These are phyloP conservation scores for Odontothrips loti DNA, from an alignment of 2,888 invertebrate genomes.

Conservation along the genomic window DNA sequence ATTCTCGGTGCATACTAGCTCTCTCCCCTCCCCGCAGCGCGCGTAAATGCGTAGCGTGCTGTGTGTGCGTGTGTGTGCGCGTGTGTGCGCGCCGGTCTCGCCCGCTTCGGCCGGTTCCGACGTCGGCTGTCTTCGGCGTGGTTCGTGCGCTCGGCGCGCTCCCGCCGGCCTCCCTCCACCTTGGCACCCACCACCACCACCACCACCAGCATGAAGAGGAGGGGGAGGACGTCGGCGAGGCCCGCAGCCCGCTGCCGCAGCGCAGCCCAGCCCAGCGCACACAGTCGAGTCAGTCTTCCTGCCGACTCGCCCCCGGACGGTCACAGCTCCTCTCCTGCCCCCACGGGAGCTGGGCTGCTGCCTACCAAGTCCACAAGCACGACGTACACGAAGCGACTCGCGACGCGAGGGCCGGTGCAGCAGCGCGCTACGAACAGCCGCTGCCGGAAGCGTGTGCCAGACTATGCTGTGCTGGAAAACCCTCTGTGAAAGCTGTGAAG, in stretches of 20 bases:
- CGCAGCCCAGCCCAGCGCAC: not conserved
- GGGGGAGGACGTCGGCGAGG: not conserved
- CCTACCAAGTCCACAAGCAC: not conserved
- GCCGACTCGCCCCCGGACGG: slow-evolving; percentile 7
- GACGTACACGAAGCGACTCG: not conserved
- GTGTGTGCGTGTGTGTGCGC: too few relatives aligned
- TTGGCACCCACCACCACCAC: too few relatives aligned
- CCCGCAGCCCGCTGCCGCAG: not conserved
- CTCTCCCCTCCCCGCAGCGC: too few relatives aligned
- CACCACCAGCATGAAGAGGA: too few relatives aligned
- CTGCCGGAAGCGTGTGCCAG: not conserved
- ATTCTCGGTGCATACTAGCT: too few relatives aligned
- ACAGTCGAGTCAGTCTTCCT: not conserved
- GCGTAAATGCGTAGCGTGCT: too few relatives aligned
- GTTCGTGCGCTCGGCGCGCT: not conserved
- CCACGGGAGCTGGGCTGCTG: not conserved
- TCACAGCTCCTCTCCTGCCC: not conserved
- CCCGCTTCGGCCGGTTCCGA: too few relatives aligned
- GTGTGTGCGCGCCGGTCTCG: too few relatives aligned
- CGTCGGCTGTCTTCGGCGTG: too few relatives aligned
- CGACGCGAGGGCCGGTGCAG: not conserved
- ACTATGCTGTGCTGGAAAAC: slow-evolving; percentile 11
- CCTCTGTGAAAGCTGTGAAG: slow-evolving; percentile 16
- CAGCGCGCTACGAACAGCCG: not conserved
- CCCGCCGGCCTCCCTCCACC: not conserved